Percentiles rank a stretch among this genome's conserved stretches.
Evolutionary conservation across 2,888 invertebrate genomes (phyloP).

Genomic region (Andrena hattorfiana): DNA sequence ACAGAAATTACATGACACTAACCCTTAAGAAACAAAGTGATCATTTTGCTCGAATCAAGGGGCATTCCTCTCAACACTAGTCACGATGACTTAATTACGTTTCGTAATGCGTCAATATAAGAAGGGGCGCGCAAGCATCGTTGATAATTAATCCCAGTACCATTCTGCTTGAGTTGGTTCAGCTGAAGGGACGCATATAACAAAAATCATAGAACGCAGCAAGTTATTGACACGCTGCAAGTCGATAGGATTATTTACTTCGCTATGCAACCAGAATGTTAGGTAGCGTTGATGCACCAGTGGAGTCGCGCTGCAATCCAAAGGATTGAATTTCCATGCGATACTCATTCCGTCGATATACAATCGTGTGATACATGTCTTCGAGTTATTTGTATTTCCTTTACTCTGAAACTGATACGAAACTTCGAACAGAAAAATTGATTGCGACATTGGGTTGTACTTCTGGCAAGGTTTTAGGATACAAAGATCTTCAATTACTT

Average conservation of each 20-base stretch:
- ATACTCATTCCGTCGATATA: conserved; percentile 56
- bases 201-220: conserved; percentile 10
- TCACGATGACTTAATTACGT: conserved; percentile 3
- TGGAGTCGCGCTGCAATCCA: conserved; percentile 43
- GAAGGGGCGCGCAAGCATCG: neutral
- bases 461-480: neutral
- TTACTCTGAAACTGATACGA: conserved; percentile 49
- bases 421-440: conserved; percentile 16
- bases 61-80: neutral
- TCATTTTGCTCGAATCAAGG: too few relatives aligned
- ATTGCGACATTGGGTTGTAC: conserved; percentile 17
- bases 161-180: conserved; percentile 15
- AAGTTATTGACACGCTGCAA: conserved; percentile 46
- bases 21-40: too few relatives aligned
- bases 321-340: conserved; percentile 56
- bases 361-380: conserved; percentile 51
- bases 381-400: conserved; percentile 57
- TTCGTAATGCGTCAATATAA: conserved; percentile 1
- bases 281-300: conserved; percentile 53
- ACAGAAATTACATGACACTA: too few relatives aligned
- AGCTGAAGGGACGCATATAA: neutral
- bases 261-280: conserved; percentile 48
- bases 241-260: conserved; percentile 57
- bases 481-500: neutral
- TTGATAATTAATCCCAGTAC: conserved; percentile 5